Evolutionary conservation across 2,888 invertebrate species (phyloP).

Genomic region (Tuta absoluta): DNA sequence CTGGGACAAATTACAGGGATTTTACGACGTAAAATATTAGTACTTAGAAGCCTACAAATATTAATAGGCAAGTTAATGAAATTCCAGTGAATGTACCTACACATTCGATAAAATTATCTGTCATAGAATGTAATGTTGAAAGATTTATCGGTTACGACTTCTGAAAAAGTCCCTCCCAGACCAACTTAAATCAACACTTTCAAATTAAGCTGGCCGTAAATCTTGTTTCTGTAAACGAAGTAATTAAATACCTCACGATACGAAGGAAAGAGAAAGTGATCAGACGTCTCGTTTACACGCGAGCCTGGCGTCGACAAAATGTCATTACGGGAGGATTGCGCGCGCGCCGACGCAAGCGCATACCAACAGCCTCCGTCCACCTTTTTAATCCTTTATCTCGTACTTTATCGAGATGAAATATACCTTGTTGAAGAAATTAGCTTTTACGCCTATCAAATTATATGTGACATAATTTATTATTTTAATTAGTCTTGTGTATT

Average conservation of each 20-base stretch:
- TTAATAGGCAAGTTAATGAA: slow-evolving; percentile 30
- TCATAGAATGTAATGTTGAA: slow-evolving; percentile 10
- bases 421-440: slow-evolving; percentile 33
- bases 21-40: slow-evolving; percentile 33
- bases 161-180: slow-evolving; percentile 45
- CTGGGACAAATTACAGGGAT: slow-evolving; percentile 38
- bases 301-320: slow-evolving; percentile 52
- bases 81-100: not conserved
- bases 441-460: slow-evolving; percentile 36
- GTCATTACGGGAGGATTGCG: slow-evolving; percentile 56
- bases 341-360: slow-evolving; percentile 40
- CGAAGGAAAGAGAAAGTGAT: slow-evolving; percentile 38
- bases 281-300: slow-evolving; percentile 37
- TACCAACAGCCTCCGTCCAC: slow-evolving; percentile 37
- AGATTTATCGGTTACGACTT: slow-evolving; percentile 44
- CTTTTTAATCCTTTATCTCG: slow-evolving; percentile 31
- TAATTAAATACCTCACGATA: slow-evolving; percentile 65
- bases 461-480: slow-evolving; percentile 35
- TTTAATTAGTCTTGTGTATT: slow-evolving; percentile 29
- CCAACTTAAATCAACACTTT: slow-evolving; percentile 68
- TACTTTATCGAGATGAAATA: slow-evolving; percentile 22
- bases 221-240: slow-evolving; percentile 60
- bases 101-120: slow-evolving; percentile 10
- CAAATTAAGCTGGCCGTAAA: slow-evolving; percentile 66
- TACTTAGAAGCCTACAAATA: slow-evolving; percentile 9